These are phyloP conservation scores for Sardinella longiceps DNA, from an alignment of 2,797 vertebrate species.

Conservation along the genomic window DNA sequence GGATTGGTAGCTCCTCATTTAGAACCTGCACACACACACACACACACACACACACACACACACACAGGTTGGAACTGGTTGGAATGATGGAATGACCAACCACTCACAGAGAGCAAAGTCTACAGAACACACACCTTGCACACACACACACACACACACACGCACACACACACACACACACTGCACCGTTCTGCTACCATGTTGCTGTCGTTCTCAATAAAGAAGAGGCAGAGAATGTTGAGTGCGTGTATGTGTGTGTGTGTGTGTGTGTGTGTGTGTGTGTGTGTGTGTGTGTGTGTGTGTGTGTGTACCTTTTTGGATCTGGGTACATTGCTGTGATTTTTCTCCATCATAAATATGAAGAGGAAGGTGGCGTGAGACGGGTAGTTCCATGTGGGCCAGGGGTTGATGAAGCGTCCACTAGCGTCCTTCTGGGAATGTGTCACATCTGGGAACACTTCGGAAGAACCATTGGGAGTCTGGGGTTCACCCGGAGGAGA, in stretches of 20 bases:
- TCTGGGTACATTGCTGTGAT: conserved; percentile 86
- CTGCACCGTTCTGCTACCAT: no score
- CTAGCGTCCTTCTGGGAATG: conserved; percentile 85
- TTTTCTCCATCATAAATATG: conserved; percentile 85
- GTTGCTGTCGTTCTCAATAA: no score
- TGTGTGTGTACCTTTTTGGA: conserved; percentile 74
- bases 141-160: neutral
- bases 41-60: neutral
- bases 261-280: neutral
- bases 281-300: neutral
- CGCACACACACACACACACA: no score
- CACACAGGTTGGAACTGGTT: neutral
- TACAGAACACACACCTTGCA: neutral
- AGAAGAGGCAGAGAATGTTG: no score
- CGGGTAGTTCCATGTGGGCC: conserved; percentile 88
- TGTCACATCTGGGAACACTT: conserved; percentile 78
- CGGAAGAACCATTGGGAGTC: neutral
- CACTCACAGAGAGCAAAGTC: no score
- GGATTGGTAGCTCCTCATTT: conserved; percentile 83
- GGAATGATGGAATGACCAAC: no score
- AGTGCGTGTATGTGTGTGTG: no score
- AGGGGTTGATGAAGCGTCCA: conserved; percentile 91
- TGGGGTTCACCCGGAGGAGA: conserved; percentile 44
- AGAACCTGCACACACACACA: neutral
- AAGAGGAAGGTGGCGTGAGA: conserved; percentile 74